phyloP scores from a whole-genome alignment of 2,888 invertebrate genomes.

The Miltochrista miniata region DNA sequence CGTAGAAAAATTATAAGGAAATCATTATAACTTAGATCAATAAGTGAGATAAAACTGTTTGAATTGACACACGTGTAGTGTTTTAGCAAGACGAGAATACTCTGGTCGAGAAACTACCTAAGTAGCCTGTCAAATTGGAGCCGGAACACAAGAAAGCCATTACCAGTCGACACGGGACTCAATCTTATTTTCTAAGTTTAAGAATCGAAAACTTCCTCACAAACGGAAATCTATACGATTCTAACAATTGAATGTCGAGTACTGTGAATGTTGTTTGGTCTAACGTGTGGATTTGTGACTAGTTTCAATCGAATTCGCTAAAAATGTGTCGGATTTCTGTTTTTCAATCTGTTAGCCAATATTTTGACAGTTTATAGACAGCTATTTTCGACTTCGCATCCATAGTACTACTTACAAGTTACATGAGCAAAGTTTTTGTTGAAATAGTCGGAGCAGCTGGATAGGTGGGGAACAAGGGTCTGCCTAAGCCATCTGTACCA shows the following conservation, averaged over 20 bases:
- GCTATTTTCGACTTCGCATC: no score
- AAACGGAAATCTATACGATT: slow-evolving; percentile 37
- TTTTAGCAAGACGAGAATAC: slow-evolving; percentile 58
- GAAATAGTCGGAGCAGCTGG: no score
- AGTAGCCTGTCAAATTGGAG: slow-evolving; percentile 60
- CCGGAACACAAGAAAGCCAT: slow-evolving; percentile 75
- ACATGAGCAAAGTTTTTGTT: no score
- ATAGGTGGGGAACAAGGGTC: no score
- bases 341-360: no score
- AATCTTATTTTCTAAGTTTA: slow-evolving; percentile 67
- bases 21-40: slow-evolving; percentile 37
- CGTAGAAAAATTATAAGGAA: slow-evolving; percentile 49
- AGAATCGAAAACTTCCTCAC: slow-evolving; percentile 55
- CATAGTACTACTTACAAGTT: no score
- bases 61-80: slow-evolving; percentile 52
- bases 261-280: neutral
- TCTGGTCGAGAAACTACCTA: slow-evolving; percentile 54
- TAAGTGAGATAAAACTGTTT: slow-evolving; percentile 39
- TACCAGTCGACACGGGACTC: slow-evolving; percentile 57
- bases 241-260: slow-evolving; percentile 12
- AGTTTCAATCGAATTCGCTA: no score
- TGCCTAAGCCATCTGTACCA: no score
- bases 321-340: no score
- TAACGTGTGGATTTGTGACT: no score
- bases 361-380: no score